Percentiles rank a stretch among this genome's conserved stretches.
Evolutionary conservation across 2,113 vertebrate species (phyloP).

Genomic region (Platichthys flesus): DNA sequence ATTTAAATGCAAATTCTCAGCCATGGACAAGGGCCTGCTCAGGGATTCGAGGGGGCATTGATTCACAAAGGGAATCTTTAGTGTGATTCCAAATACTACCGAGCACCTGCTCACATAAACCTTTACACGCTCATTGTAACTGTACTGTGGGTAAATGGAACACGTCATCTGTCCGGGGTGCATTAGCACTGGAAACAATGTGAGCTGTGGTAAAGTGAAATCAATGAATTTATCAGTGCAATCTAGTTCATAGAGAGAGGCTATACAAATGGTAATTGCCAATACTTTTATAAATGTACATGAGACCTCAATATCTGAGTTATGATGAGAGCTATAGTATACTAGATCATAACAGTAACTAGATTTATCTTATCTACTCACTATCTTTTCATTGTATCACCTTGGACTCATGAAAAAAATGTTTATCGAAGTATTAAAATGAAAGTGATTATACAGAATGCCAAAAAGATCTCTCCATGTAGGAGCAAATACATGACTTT

Average conservation of each 20-base stretch:
- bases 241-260: slow-evolving; percentile 6
- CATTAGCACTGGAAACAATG: slow-evolving; percentile 37
- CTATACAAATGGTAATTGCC: neutral
- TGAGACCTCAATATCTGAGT: neutral
- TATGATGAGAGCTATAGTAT: neutral
- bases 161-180: slow-evolving; percentile 6
- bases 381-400: neutral
- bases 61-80: slow-evolving; percentile 52
- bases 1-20: slow-evolving; percentile 82
- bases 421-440: neutral
- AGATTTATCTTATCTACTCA: neutral
- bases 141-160: neutral
- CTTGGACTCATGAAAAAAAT: too few species aligned
- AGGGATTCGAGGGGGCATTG: slow-evolving; percentile 59
- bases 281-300: neutral
- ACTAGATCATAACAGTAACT: neutral
- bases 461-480: too few species aligned
- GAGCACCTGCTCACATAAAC: slow-evolving; percentile 20
- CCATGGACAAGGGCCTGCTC: slow-evolving; percentile 55
- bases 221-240: slow-evolving; percentile 14
- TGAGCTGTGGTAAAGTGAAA: slow-evolving; percentile 11
- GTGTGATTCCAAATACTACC: slow-evolving; percentile 32
- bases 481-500: neutral
- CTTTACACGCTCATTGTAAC: slow-evolving; percentile 16
- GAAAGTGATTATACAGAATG: neutral